A percentile compares a stretch with the other conserved stretches of the same genome.
Conservation (phyloP, 2,113 vertebrate species). For the Willisornis vidua region DNA sequence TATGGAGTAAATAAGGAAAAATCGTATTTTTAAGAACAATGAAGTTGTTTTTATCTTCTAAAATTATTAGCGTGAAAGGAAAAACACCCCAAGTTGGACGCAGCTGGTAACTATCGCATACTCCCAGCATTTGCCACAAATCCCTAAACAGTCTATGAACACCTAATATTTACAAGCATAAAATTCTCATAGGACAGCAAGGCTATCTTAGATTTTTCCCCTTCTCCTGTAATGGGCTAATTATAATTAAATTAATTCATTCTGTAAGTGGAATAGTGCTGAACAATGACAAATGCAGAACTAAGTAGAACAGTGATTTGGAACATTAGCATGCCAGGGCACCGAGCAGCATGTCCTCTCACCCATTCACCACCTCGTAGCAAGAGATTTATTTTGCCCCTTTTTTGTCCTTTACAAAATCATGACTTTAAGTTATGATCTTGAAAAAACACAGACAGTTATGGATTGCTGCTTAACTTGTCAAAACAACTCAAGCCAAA, state of each 20-base stretch:
- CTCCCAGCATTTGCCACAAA: background rate
- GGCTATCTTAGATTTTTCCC: background rate
- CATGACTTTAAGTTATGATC: constrained; percentile 28
- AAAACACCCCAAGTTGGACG: background rate
- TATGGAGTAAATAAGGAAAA: background rate
- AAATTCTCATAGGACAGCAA: background rate
- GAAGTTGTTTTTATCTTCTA: background rate
- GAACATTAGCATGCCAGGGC: background rate
- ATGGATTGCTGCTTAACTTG: constrained; percentile 45
- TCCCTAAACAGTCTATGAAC: background rate
- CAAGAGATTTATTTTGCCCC: constrained; percentile 46
- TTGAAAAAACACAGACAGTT: constrained; percentile 22
- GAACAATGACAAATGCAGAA: background rate
- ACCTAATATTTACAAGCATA: background rate
- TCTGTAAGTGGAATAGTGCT: background rate
- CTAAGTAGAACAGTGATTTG: background rate
- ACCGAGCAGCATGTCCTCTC: background rate
- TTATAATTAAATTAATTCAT: background rate
- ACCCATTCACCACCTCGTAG: background rate
- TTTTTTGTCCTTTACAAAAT: constrained; percentile 53
- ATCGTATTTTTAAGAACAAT: background rate
- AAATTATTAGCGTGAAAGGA: background rate
- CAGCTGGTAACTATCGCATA: background rate
- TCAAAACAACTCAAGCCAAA: constrained; percentile 59
- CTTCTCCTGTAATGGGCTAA: background rate